Base-by-base conservation (phyloP, 1,140 invertebrate species). In the Hylaeus anthracinus region DNA sequence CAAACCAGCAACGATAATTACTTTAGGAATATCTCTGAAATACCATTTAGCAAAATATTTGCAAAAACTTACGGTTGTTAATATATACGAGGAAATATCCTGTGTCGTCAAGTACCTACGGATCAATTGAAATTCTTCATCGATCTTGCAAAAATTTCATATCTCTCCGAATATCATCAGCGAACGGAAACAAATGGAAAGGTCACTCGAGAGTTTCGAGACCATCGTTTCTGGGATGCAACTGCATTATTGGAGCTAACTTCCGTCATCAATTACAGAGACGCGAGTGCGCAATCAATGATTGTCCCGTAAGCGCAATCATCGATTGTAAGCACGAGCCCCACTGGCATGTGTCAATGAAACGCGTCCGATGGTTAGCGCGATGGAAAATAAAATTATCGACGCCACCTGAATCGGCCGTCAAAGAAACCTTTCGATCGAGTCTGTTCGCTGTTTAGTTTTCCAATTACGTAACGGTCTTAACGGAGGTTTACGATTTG, bases 381-480 rank as follows among this genome's bases (percentile, higher is more conserved):
- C 12, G 15, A n/a, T 78, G 48, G 15, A 45, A 72, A 78, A 78
- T 77, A 77, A 77, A 77, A 77, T 77, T 77, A 77, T 70, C 75
- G n/a, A n/a, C 9, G n/a, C 4, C 45, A 3, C 8, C 64, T n/a
- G 64, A 66, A 66, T 26, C 64, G 43, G 14, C 15, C 41, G 43
- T 69, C 55, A 51, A 69, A 70, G 66, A 37, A 1, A 5, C 12
- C 51, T 15, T 39, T 60, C 55, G 61, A 77, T 70, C 55, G 51
- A 70, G 55, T 41, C 12, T 0, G 10, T 15, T 6, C n/a, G 4
- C 8, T 43, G 37, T 51, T 61, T 39, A 26, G 51, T 51, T 45
- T 69, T 2, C 48, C 43, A 10, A 48, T 60, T 15, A 39, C 26
- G 9, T 76, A 72, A 61, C 55, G 9, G 45, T 26, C 26, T 0